Base-by-base conservation (phyloP, 2,113 vertebrate genomes). In the Mola mola region DNA sequence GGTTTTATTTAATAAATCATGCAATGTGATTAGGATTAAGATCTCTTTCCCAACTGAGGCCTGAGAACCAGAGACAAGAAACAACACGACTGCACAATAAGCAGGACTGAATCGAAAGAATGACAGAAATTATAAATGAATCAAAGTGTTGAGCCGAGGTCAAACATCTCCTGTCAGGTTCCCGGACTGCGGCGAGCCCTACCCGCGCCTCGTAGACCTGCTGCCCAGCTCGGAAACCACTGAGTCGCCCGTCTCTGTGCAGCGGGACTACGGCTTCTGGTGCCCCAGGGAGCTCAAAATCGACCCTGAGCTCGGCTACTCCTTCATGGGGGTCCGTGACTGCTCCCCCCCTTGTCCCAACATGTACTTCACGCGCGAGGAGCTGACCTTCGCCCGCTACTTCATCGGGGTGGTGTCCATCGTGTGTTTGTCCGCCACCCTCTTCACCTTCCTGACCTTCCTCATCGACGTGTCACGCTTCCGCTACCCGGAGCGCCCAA, bases 381-480 rank as follows among this genome's bases (percentile, higher is more conserved):
- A 99, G 84, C 94, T 98, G 29, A 90, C 91, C 9, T 96, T 98
- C 21, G 95, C 95, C 46, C 95, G 96, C 42, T 98, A 99, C 88
- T 96, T 98, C 88, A 97, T 99, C 33, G 97, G 97, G 2, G 92
- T 97, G 55, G 95, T 98, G 85, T 98, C 97, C 85, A 96, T 98
- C 48, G 93, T 98, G 77, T 99, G 97, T 90, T 94, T 99, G 57
- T 98, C 96, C 0, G 97, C 97, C 66, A 99, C 96, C 0, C 74
- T 99, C 65, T 99, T 99, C 87, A 98, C 97, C 77, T 98, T 99
- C 91, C 91, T 99, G 28, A 99, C 97, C 5, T 99, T 99, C 79
- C 94, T 99, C 73, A 98, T 99, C 8, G 97, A 98, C 22, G 95
- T 98, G 61, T 94, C 94, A 0, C 90, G 97, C 26, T 99, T 98